Conservation (phyloP, 2,797 vertebrate genomes). For the Neosalanx taihuensis region DNA sequence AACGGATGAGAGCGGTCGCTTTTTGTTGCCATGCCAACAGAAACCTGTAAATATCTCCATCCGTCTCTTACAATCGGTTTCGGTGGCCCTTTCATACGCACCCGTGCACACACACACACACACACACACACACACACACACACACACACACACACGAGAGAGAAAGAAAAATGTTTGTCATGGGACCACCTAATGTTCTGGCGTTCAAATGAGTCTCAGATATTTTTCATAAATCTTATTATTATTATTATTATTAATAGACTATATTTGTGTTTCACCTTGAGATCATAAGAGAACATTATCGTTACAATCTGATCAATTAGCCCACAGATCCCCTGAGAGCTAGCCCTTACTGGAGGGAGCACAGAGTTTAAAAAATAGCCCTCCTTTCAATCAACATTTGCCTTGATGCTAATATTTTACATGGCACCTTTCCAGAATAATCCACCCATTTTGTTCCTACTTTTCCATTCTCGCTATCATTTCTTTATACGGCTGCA, state of each 20-base stretch:
- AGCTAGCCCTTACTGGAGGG: conserved; percentile 56
- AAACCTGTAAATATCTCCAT: conserved; percentile 69
- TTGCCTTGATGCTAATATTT: conserved; percentile 69
- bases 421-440: conserved; percentile 54
- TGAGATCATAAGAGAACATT: conserved; percentile 58
- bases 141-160: background rate
- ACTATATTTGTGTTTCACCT: conserved; percentile 51
- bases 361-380: conserved; percentile 67
- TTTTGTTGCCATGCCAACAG: conserved; percentile 73
- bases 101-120: background rate
- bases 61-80: conserved; percentile 45
- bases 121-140: background rate
- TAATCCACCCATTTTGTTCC: conserved; percentile 38
- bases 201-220: background rate
- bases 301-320: conserved; percentile 77
- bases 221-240: conserved; percentile 6
- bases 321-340: conserved; percentile 65
- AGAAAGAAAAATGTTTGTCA: background rate
- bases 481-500: conserved; percentile 35
- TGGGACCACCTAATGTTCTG: background rate
- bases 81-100: conserved; percentile 39
- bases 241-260: conserved; percentile 22
- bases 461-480: conserved; percentile 6
- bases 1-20: conserved; percentile 61
- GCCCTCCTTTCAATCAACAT: conserved; percentile 66